Conservation (phyloP, 2,113 vertebrate species). For the Oceanites oceanicus region DNA sequence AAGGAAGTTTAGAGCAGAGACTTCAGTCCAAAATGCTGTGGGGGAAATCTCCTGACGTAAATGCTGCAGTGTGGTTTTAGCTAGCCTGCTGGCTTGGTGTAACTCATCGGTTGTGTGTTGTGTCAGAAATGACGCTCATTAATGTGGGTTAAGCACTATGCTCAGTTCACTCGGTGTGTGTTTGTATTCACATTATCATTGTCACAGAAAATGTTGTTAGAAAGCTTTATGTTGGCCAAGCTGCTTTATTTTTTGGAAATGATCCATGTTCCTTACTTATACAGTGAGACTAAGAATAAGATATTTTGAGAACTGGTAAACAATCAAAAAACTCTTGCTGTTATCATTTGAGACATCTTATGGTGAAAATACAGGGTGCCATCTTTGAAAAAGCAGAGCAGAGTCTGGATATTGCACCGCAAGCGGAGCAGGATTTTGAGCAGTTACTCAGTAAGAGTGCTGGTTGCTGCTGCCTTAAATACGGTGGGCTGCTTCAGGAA, state of each 20-base stretch:
- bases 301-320: neutral
- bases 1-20: neutral
- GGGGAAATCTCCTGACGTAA: neutral
- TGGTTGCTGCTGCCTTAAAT: neutral
- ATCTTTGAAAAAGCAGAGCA: neutral
- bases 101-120: neutral
- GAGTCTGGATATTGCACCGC: neutral
- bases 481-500: neutral
- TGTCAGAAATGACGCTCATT: neutral
- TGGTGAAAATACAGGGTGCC: neutral
- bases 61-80: neutral
- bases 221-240: neutral
- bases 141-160: neutral
- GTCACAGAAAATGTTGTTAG: neutral
- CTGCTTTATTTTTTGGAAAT: neutral
- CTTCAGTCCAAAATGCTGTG: neutral
- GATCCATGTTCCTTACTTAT: accelerated
- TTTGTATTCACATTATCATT: neutral
- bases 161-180: neutral
- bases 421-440: neutral
- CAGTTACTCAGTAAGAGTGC: neutral
- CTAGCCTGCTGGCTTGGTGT: neutral
- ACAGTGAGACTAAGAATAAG: neutral
- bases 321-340: neutral
- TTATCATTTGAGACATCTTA: neutral